These are phyloP conservation scores for Ariopsis seemanni DNA, from an alignment of 2,113 vertebrate genomes.

Conservation along the genomic window DNA sequence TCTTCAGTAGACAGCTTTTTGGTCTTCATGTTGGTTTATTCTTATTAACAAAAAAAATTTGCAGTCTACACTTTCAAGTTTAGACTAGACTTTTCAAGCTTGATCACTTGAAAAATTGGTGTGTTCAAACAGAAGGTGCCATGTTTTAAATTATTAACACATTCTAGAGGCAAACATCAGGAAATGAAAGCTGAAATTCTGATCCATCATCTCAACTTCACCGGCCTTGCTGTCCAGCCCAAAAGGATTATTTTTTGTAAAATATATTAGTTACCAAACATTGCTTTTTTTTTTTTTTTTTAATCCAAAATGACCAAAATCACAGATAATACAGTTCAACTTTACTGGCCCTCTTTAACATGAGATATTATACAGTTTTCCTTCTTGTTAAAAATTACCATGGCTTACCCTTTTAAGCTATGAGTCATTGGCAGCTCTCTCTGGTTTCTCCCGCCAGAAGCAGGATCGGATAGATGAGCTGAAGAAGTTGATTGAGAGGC, in stretches of 20 bases:
- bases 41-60: no score
- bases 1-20: no score
- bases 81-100: no score
- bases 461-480: constrained; percentile 87
- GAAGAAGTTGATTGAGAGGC: constrained; percentile 85
- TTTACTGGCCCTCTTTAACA: not conserved
- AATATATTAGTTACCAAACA: not conserved
- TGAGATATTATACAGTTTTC: not conserved
- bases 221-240: not conserved
- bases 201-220: no score
- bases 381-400: not conserved
- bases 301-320: not conserved
- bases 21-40: no score
- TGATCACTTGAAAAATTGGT: no score
- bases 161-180: not conserved
- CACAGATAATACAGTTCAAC: not conserved
- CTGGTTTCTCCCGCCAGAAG: constrained; percentile 67
- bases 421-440: not conserved
- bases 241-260: not conserved
- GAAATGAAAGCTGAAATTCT: no score
- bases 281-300: not conserved
- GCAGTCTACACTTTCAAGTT: no score
- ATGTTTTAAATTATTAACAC: no score
- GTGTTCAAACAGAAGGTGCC: no score
- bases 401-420: not conserved